phyloP scores from a whole-genome alignment of 1,140 invertebrate genomes.

The Pseudomyrmex cubaensis region DNA sequence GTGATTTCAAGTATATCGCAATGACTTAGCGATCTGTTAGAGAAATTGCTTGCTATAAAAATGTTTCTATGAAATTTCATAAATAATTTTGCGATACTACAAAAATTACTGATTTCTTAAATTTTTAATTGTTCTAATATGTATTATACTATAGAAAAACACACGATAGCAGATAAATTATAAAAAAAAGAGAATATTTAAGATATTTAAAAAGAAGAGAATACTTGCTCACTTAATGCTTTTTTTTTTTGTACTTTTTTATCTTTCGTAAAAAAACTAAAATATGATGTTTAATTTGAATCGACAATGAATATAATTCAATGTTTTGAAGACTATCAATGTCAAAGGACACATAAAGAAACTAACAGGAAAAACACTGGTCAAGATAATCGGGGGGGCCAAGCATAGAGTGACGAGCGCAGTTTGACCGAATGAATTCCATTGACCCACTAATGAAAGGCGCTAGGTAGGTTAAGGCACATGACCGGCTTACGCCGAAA shows the following conservation, averaged over 20 bases:
- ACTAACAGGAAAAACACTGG: not conserved
- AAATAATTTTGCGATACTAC: too few relatives aligned
- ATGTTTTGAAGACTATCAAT: not conserved
- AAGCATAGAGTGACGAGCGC: constrained; percentile 64
- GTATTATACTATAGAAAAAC: too few relatives aligned
- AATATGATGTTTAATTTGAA: too few relatives aligned
- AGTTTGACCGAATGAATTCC: constrained; percentile 78
- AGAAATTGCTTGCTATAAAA: too few relatives aligned
- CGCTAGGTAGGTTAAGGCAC: constrained; percentile 66
- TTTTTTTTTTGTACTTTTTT: not conserved
- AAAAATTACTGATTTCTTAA: too few relatives aligned
- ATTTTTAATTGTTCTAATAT: too few relatives aligned
- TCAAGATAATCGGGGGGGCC: constrained; percentile 62
- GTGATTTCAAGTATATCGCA: not conserved
- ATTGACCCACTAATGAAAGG: constrained; percentile 82
- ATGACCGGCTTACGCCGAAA: constrained; percentile 79
- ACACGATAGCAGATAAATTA: too few relatives aligned
- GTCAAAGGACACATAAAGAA: not conserved
- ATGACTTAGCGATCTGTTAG: not conserved
- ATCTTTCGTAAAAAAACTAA: not conserved
- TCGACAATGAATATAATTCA: not conserved
- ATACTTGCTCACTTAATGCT: too few relatives aligned
- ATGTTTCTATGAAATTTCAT: too few relatives aligned
- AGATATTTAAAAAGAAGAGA: too few relatives aligned
- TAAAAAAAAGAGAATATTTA: too few relatives aligned